Base-by-base conservation (phyloP, 2,797 vertebrate species). In the Xerus rutilus region DNA sequence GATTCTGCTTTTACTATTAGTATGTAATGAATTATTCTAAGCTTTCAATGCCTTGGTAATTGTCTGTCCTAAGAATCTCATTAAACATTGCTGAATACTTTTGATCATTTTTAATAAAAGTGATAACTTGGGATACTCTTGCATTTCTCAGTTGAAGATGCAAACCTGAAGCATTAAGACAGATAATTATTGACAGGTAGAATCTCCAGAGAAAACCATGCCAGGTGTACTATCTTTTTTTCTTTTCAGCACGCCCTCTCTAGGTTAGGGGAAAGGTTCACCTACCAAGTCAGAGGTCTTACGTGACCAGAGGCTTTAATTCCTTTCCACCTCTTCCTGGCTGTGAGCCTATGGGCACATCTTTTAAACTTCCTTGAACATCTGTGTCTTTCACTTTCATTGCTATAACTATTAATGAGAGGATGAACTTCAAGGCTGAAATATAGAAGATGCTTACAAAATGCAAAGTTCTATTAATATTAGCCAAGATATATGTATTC, bases 71-170 rank as follows among this genome's bases (percentile, higher is more conserved):
- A 96, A 97, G 93, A 96, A 90, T 90, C 93, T 96, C 96, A 90
- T 95, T 95, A 96, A 95, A 93, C 91, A 72, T 89, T 67, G 72
- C 93, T 88, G 91, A 76, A 76, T 86, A 86, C 89, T 89, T 95
- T 96, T 96, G 86, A 97, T 97, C 91, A 87, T 96, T 95, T 93
- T 96, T 92, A 96, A 95, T 89, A 97, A 93, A 95, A 88, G 93
- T 43, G 83, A 91, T 97, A 93, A 89, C 89, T 96, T 93, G 49
- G 64, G 78, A 93, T 89, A 88, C 69, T 84, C 86, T 93, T 78
- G 65, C 5, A 25, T 86, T 86, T 86, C 74, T 92, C 39, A 70
- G 54, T 73, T 49, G 65, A 87, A 54, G 65, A 59, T 77, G 23
- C 52, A 77, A 91, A 93, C 21, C 82, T 89, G 93, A 83, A 95